Base-by-base conservation (phyloP, 2,888 invertebrate genomes). In the Acronicta psi region DNA sequence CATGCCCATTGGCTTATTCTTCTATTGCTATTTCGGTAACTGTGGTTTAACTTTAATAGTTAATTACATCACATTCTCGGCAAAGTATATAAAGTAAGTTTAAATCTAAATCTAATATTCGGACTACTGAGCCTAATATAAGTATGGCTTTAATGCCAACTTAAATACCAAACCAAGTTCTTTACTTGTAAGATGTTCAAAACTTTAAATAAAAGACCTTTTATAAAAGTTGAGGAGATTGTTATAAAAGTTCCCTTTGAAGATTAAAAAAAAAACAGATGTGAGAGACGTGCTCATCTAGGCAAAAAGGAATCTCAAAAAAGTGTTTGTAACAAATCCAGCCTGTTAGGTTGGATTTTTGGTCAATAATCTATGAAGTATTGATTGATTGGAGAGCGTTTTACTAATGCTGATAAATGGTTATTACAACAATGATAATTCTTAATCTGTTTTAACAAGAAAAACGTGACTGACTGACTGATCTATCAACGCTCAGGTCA, bases 101-200 rank as follows among this genome's bases (percentile, higher is more conserved):
- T 8, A 46, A 60, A 56, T 51, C 6, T 4, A 43, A 60, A 56
- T 57, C 10, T 57, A 61, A 51, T 57, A 46, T 18, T 54, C 18
- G 38, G 14, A 31, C 10, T 42, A 14, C 29, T 44, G 11, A 43
- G 41, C 18, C 20, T 45, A 60, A 65, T 52, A 17, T 52, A 52
- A 61, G 23, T 37, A n/a, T n/a, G n/a, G 46, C 17, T 34, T 43
- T 17, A 46, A 41, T 38, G 52, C 42, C 38, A n/a, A 59, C 54
- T 59, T 53, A 42, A 45, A 42, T 51, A 54, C 40, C 42, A 34
- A 44, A 49, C 37, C 42, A 25, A 43, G 44, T 42, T 43, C 11
- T 31, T 20, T 46, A 49, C 34, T 59, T 59, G 9, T 29, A 54
- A 20, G 37, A 41, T 14, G 56, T 10, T 47, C 18, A 5, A 18